phyloP scores from a whole-genome alignment of 1,140 invertebrate genomes.

The Zaprionus ghesquierei region DNA sequence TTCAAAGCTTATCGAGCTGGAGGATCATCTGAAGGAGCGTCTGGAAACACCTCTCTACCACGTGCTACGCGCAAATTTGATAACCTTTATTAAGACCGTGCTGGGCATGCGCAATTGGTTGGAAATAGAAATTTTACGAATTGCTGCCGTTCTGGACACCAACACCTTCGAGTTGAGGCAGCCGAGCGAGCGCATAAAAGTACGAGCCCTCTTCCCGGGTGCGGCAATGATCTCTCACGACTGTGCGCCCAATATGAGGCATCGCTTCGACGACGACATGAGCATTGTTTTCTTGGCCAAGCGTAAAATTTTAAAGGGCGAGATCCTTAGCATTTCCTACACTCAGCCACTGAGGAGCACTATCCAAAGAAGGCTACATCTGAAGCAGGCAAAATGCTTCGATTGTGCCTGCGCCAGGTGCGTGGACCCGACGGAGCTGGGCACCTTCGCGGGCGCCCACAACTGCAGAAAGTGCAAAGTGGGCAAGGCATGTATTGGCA shows the following conservation, averaged over 20 bases:
- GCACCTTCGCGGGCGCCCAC: constrained; percentile 86
- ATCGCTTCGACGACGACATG: constrained; percentile 85
- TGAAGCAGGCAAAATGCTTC: constrained; percentile 87
- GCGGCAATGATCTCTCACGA: constrained; percentile 87
- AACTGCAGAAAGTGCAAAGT: constrained; percentile 85
- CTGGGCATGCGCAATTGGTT: constrained; percentile 84
- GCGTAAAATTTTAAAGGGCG: constrained; percentile 86
- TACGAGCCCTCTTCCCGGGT: constrained; percentile 85
- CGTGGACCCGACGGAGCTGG: constrained; percentile 86
- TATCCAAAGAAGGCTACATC: constrained; percentile 85
- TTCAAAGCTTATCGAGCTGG: constrained; percentile 84
- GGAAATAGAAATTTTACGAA: constrained; percentile 85
- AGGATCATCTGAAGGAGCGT: constrained; percentile 86
- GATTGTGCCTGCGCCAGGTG: constrained; percentile 86
- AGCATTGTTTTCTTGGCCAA: constrained; percentile 85
- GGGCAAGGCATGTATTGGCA: constrained; percentile 67
- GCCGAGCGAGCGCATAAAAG: constrained; percentile 80
- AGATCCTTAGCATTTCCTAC: constrained; percentile 86
- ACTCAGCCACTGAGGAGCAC: constrained; percentile 87
- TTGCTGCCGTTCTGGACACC: constrained; percentile 87
- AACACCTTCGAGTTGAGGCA: constrained; percentile 86
- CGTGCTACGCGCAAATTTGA: constrained; percentile 85
- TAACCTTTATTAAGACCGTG: constrained; percentile 85
- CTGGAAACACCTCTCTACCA: constrained; percentile 85
- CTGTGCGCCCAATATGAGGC: constrained; percentile 86